Evolutionary conservation across 2,797 vertebrate species (phyloP).

Genomic region (Morus bassanus): DNA sequence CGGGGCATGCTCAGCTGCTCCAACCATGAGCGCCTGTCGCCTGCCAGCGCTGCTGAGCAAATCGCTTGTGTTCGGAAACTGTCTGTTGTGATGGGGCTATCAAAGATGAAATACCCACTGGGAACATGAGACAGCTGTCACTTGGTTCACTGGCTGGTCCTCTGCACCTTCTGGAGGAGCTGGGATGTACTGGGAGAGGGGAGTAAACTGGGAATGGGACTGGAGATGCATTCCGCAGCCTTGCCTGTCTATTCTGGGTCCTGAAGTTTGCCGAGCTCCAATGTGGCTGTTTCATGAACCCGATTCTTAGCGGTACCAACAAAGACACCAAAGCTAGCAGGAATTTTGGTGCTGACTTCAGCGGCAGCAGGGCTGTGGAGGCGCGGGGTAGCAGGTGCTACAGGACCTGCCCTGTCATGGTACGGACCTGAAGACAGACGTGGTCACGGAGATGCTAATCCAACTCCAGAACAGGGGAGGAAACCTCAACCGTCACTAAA

Average conservation of each 20-base stretch:
- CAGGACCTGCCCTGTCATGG: not conserved
- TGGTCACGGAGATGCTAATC: not conserved
- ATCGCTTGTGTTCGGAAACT: not conserved
- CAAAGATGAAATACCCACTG: not conserved
- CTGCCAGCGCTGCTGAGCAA: not conserved
- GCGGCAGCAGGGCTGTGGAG: not conserved
- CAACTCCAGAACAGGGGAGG: not conserved
- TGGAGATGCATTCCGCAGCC: not conserved
- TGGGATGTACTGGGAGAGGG: not conserved
- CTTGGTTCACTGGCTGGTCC: not conserved
- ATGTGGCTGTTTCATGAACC: not conserved
- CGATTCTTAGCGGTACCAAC: not conserved
- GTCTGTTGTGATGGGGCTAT: not conserved
- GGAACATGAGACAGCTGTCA: fast-evolving
- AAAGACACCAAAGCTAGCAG: not conserved
- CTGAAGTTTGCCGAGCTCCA: not conserved
- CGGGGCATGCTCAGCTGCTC: fast-evolving
- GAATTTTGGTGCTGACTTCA: not conserved
- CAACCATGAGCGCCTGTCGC: not conserved
- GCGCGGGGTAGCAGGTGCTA: constrained; percentile 26
- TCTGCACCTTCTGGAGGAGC: not conserved
- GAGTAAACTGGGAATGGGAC: fast-evolving
- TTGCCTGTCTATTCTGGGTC: fast-evolving
- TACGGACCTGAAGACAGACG: fast-evolving
- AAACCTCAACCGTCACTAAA: not conserved